These are phyloP conservation scores for Bradypodion pumilum DNA, from an alignment of 2,797 vertebrate genomes.

Conservation along the genomic window DNA sequence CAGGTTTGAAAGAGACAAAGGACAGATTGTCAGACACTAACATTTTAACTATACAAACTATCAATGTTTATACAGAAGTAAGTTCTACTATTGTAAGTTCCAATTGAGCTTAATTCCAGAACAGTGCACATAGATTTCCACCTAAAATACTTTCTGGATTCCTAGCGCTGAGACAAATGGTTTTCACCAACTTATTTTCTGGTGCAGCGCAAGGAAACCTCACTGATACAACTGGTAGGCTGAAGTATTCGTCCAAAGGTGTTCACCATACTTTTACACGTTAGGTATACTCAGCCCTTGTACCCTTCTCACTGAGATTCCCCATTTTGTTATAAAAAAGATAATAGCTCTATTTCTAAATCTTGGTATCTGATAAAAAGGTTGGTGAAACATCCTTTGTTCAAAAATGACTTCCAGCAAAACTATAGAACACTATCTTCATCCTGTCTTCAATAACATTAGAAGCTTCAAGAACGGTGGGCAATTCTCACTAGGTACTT, in stretches of 20 bases:
- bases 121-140: neutral
- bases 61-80: neutral
- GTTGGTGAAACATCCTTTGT: neutral
- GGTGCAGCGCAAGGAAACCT: neutral
- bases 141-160: neutral
- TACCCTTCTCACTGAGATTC: neutral
- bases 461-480: no score
- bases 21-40: neutral
- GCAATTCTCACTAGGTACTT: no score
- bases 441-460: no score
- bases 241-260: neutral
- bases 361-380: neutral
- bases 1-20: neutral
- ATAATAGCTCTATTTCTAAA: neutral
- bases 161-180: neutral
- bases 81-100: neutral
- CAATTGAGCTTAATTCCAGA: neutral
- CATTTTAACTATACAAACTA: neutral
- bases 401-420: neutral
- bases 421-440: no score
- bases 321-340: neutral
- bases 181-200: neutral
- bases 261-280: neutral
- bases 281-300: neutral
- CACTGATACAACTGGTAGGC: neutral